Percentiles rank a stretch among this genome's conserved stretches.
phyloP scores from a whole-genome alignment of 2,888 invertebrate species.

The Sphecodes monilicornis region DNA sequence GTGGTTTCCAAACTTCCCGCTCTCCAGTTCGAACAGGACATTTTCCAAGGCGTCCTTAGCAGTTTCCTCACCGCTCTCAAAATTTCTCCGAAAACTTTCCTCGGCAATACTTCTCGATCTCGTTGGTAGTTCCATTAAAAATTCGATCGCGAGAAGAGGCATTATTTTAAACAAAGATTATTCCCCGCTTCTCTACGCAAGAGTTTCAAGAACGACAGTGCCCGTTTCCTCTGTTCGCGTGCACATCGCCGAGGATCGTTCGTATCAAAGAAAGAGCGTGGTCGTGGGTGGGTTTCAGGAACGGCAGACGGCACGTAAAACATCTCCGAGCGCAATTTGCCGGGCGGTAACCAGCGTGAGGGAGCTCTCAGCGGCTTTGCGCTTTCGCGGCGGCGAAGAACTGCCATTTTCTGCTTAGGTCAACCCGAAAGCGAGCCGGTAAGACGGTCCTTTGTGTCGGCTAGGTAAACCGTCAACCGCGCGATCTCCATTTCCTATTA shows the following conservation, averaged over 20 bases:
- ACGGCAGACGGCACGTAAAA: conserved; percentile 61
- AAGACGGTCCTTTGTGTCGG: conserved; percentile 52
- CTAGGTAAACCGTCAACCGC: conserved; percentile 35
- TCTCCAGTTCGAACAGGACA: background rate
- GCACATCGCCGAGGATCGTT: background rate
- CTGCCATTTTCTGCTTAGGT: conserved; percentile 79
- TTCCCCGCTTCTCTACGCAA: background rate
- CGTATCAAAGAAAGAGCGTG: background rate
- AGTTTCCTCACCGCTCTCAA: background rate
- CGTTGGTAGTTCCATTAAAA: background rate
- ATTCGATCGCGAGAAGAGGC: background rate
- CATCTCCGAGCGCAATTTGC: conserved; percentile 72
- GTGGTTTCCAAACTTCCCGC: background rate
- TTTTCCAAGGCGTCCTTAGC: background rate
- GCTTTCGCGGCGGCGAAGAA: conserved; percentile 63
- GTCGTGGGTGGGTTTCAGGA: background rate
- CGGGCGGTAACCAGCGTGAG: conserved; percentile 46
- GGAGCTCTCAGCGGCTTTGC: conserved; percentile 47
- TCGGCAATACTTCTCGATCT: background rate
- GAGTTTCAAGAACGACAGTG: background rate
- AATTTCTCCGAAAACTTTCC: background rate
- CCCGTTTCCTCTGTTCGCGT: background rate
- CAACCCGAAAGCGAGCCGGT: conserved; percentile 71
- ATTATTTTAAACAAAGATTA: background rate
- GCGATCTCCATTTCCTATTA: conserved; percentile 64